These are phyloP conservation scores for Teinopalpus imperialis DNA, from an alignment of 2,888 invertebrate species.

Conservation along the genomic window DNA sequence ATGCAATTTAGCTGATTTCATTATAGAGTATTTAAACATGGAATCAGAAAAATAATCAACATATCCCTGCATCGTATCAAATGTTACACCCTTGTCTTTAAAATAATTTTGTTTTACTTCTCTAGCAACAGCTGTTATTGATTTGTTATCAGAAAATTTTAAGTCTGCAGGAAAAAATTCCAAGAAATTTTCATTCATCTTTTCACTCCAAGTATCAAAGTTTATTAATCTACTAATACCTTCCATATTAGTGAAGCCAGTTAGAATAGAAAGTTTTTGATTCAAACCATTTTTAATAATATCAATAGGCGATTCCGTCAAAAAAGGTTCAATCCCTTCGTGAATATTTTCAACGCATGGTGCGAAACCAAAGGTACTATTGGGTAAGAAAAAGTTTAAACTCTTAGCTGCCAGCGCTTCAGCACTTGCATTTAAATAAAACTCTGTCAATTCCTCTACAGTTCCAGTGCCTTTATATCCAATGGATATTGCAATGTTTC, in stretches of 20 bases:
- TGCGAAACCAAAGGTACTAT: conserved; percentile 69
- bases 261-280: conserved; percentile 52
- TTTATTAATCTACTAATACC: conserved; percentile 62
- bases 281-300: conserved; percentile 51
- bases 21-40: conserved; percentile 66
- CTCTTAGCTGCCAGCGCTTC: conserved; percentile 50
- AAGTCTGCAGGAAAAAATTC: conserved; percentile 67
- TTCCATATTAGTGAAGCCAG: conserved; percentile 70
- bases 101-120: conserved; percentile 58
- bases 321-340: conserved; percentile 49
- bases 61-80: conserved; percentile 49
- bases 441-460: conserved; percentile 61
- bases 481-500: conserved; percentile 58
- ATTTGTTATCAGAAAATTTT: conserved; percentile 43
- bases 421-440: conserved; percentile 53
- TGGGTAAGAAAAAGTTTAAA: conserved; percentile 59
- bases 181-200: conserved; percentile 64
- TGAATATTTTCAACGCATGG: conserved; percentile 64
- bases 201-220: conserved; percentile 57
- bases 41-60: conserved; percentile 69
- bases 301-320: conserved; percentile 65
- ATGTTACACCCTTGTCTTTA: conserved; percentile 48
- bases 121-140: conserved; percentile 43
- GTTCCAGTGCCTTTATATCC: conserved; percentile 60
- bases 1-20: conserved; percentile 61